Evolutionary conservation across 2,888 invertebrate genomes (phyloP).

Genomic region (Argynnis bischoffii): DNA sequence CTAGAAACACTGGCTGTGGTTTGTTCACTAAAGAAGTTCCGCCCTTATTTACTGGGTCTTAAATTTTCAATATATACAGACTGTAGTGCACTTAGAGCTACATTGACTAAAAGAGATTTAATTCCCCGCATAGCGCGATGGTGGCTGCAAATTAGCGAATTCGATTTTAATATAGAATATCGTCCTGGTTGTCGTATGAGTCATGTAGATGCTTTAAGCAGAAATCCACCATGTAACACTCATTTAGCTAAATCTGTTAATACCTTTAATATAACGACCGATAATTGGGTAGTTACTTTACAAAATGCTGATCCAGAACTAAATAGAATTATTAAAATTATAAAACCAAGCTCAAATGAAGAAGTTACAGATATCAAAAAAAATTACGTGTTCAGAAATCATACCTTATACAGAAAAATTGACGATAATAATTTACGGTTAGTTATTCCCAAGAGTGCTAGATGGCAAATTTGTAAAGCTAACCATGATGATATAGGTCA

Average conservation of each 20-base stretch:
- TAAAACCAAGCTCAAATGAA: slow-evolving; percentile 26
- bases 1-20: slow-evolving; percentile 44
- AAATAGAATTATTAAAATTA: slow-evolving; percentile 30
- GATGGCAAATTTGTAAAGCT: background rate
- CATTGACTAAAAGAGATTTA: slow-evolving; percentile 46
- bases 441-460: slow-evolving; percentile 17
- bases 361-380: slow-evolving; percentile 34
- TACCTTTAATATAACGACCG: slow-evolving; percentile 1
- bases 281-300: slow-evolving; percentile 39
- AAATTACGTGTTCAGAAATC: slow-evolving; percentile 35
- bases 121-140: slow-evolving; percentile 49
- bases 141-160: slow-evolving; percentile 49
- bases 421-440: slow-evolving; percentile 38
- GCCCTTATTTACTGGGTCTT: slow-evolving; percentile 45
- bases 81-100: slow-evolving; percentile 46
- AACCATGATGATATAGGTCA: too few relatives aligned
- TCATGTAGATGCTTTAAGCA: slow-evolving; percentile 47
- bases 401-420: slow-evolving; percentile 33
- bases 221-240: slow-evolving; percentile 24
- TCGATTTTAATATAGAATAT: slow-evolving; percentile 48
- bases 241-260: background rate
- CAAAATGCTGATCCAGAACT: slow-evolving; percentile 39
- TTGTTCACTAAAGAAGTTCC: slow-evolving; percentile 44
- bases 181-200: slow-evolving; percentile 45
- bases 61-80: slow-evolving; percentile 42